Evolutionary conservation across 2,113 vertebrate genomes (phyloP), one percentile per base, ranked within the genome.

Genomic region (Mustelus asterias): DNA sequence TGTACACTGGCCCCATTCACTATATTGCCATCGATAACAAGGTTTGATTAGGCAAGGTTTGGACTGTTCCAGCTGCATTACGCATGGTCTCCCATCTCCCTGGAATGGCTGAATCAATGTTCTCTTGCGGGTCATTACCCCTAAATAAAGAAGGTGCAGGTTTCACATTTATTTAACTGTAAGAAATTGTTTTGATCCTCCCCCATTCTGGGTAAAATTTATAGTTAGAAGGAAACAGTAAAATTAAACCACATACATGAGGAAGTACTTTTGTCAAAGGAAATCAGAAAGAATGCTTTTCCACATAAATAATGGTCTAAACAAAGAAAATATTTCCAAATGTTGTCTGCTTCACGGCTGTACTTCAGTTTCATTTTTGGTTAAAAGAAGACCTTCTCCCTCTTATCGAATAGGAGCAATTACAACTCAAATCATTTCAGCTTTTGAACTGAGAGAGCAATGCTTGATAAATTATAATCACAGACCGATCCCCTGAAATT

Each of bases 31-130:
- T 54, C 96, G 97, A 97, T 99, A 99, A 96, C 99, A 99, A 83
- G 99, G 99, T 16, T 98, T 98, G 93, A 99, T 99, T 0, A 98
- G 98, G 90, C 99, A 99, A 22, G 99, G 99, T 96, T 99, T 99
- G 97, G 98, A 98, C 96, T 99, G 99, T 96, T 99, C 98, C 98
- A 98, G 98, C 97, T 98, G 98, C 44, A 97, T 95, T 2, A 98
- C 97, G 96, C 99, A 99, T 9, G 99, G 99, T 96, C 99, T 98
- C 48, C 99, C 99, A 80, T 99, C 99, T 2, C 99, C 99, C 97
- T 99, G 99, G 96, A 98, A 99, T 0, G 98, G 98, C 96, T 99
- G 99, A 80, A 98, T 98, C 97, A 99, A 98, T 0, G 97, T 97
- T 94, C 99, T 98, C 96, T 96, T 98, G 95, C 99, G 97, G 97